Evolutionary conservation across 2,113 vertebrate species (phyloP), one percentile per base, ranked within the genome.

Genomic region (Tamias sibiricus): DNA sequence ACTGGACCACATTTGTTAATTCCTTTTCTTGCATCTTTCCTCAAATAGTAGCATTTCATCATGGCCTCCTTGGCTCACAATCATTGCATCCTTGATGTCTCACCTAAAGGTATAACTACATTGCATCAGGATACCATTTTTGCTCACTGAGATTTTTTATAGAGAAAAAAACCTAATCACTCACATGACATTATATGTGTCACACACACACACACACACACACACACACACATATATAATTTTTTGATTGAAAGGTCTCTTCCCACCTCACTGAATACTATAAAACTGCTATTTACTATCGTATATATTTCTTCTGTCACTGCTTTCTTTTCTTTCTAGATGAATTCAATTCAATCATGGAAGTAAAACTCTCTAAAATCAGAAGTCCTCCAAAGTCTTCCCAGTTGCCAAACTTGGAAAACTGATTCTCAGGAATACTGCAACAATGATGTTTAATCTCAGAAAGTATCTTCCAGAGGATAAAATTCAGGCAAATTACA

Each of bases 381-480:
- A 59, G 37, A 90, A 92, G 8, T 2, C 19, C 52, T 95, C 37
- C 68, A 49, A 95, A 40, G 47, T 87, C 83, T 54, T 72, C 22
- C 62, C 54, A 90, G 6, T 69, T 44, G 19, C 49, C 69, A 84
- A 92, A 79, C 3, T 74, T 79, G 40, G 40, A 94, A 77, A 87
- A 12, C 32, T 84, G 10, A 59, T 71, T 95, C 52, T 87, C 12
- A 83, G 16, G 10, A 94, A 90, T 90, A 79, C 9, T 66, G 76
- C 10, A 72, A 59, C 10, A 75, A 69, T 76, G 35, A 82, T 80
- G n/a, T 9, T 84, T 83, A 66, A 69, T 84, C 22, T 57, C 47
- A 69, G 75, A 83, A 93, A 90, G 28, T 76, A 82, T 86, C 81
- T 87, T 84, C 83, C n/a, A 91, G 71, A 75, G 35, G 44, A 57